phyloP scores from a whole-genome alignment of 2,888 invertebrate species.

The Cartodere bifasciata region DNA sequence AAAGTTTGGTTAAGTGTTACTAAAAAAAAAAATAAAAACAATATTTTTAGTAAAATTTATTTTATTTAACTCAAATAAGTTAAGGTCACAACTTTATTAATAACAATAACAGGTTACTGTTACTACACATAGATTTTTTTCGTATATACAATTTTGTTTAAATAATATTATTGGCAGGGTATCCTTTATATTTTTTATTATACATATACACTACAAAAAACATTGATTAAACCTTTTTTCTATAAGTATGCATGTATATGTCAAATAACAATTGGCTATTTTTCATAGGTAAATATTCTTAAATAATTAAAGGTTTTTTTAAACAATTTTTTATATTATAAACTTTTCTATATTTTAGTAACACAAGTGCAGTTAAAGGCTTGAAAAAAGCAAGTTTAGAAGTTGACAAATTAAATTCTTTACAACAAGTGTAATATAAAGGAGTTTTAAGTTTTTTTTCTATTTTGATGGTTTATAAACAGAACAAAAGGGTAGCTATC shows the following conservation, averaged over 20 bases:
- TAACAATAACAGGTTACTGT: constrained; percentile 36
- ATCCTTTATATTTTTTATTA: constrained; percentile 28
- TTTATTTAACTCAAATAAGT: constrained; percentile 39
- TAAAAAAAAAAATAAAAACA: too few species aligned
- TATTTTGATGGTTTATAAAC: too few species aligned
- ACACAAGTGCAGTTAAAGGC: constrained; percentile 28
- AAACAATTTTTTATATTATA: constrained; percentile 24
- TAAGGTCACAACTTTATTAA: constrained; percentile 36
- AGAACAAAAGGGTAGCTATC: too few species aligned
- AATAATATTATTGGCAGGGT: constrained; percentile 31
- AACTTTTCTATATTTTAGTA: constrained; percentile 28
- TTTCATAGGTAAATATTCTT: constrained; percentile 19
- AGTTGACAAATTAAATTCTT: constrained; percentile 29
- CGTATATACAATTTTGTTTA: constrained; percentile 32
- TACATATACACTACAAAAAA: constrained; percentile 36
- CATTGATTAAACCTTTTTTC: constrained; percentile 36
- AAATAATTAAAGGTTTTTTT: constrained; percentile 26
- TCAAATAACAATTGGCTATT: constrained; percentile 33
- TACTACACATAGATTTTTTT: constrained; percentile 35
- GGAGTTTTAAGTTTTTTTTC: too few species aligned
- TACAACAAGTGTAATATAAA: constrained; percentile 22
- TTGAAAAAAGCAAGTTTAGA: constrained; percentile 23
- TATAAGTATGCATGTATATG: too few species aligned
- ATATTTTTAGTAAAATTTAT: constrained; percentile 35
- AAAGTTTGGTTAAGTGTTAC: too few species aligned